A percentile compares a stretch with the other conserved stretches of the same genome.
phyloP scores from a whole-genome alignment of 2,797 vertebrate genomes.

The Sebastiscus albofasciatus region DNA sequence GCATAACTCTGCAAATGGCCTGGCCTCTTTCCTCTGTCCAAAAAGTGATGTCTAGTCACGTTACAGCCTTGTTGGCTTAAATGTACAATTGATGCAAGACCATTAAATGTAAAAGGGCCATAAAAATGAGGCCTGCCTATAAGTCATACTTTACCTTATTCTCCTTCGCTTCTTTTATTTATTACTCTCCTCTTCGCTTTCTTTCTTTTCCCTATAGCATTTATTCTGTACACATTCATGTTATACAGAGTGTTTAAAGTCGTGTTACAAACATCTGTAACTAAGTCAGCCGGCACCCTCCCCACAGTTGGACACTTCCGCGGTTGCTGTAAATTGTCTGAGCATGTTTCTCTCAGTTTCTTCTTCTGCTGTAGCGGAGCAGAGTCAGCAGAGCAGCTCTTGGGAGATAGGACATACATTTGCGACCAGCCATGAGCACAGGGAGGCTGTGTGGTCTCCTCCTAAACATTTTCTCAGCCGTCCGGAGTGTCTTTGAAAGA shows the following conservation, averaged over 20 bases:
- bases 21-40: background rate
- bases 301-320: background rate
- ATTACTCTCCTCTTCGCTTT: background rate
- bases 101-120: constrained; percentile 20
- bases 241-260: background rate
- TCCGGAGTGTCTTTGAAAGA: constrained; percentile 51
- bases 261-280: constrained; percentile 29
- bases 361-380: constrained; percentile 15
- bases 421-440: constrained; percentile 17
- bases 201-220: background rate
- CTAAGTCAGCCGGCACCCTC: constrained; percentile 33
- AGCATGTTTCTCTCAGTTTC: constrained; percentile 18
- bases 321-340: constrained; percentile 32
- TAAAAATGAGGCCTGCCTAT: constrained; percentile 26
- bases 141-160: background rate
- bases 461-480: constrained; percentile 66
- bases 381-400: background rate
- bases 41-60: background rate
- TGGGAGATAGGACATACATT: constrained; percentile 9
- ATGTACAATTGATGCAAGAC: constrained; percentile 7
- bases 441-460: constrained; percentile 61
- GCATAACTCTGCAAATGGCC: background rate
- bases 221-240: background rate
- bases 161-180: background rate
- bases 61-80: background rate